These are phyloP conservation scores for Verasper variegatus DNA, from an alignment of 2,113 vertebrate species.

Conservation along the genomic window DNA sequence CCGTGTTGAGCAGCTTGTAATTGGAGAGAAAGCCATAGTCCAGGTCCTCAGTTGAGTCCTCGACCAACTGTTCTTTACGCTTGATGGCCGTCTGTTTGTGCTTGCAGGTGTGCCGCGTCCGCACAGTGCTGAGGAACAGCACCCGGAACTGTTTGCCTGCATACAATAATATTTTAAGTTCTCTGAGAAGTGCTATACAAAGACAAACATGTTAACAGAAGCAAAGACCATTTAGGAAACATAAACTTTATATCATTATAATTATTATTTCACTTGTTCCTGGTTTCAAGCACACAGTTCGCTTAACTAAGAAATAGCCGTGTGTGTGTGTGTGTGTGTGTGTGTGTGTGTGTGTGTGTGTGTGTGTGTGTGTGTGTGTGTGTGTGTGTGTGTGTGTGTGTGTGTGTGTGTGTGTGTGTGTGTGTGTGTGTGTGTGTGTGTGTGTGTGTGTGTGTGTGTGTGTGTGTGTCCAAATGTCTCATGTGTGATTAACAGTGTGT, in stretches of 20 bases:
- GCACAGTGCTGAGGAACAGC: slow-evolving; percentile 97
- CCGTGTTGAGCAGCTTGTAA: slow-evolving; percentile 99
- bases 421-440: neutral
- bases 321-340: neutral
- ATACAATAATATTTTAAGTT: neutral
- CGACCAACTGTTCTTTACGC: slow-evolving; percentile 96
- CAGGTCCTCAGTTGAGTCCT: slow-evolving; percentile 97
- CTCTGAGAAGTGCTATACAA: neutral
- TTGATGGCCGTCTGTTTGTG: slow-evolving; percentile 99
- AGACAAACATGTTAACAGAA: neutral
- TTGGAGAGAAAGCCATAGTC: slow-evolving; percentile 99
- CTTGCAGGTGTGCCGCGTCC: slow-evolving; percentile 97
- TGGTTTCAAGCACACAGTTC: neutral
- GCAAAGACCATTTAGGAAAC: neutral
- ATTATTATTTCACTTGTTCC: neutral
- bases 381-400: neutral
- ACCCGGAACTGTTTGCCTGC: slow-evolving; percentile 98
- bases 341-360: neutral
- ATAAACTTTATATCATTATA: too few relatives aligned
- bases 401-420: neutral
- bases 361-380: neutral
- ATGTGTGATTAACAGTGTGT: slow-evolving; percentile 46
- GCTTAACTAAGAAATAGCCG: neutral
- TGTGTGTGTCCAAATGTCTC: neutral
- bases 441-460: neutral